These are phyloP conservation scores for Zaprionus ghesquierei DNA, from an alignment of 1,140 invertebrate species.

Conservation along the genomic window DNA sequence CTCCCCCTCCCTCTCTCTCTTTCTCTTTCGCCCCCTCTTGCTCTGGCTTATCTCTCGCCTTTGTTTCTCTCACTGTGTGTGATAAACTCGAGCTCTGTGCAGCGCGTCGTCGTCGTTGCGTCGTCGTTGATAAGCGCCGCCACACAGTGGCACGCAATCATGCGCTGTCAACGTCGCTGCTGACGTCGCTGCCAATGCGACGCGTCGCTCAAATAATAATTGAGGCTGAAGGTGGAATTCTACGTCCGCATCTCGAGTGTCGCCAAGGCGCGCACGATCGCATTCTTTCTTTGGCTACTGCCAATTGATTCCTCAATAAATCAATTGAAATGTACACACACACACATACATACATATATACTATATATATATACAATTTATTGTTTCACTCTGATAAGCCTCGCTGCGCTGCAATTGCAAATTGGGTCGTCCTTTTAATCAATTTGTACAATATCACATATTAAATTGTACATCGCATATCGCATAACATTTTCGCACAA, in stretches of 20 bases:
- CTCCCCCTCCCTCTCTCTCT: background rate
- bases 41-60: slow-evolving; percentile 19
- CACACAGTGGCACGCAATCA: slow-evolving; percentile 3
- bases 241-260: slow-evolving; percentile 37
- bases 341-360: background rate
- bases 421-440: slow-evolving; percentile 48
- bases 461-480: slow-evolving; percentile 2
- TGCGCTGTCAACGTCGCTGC: background rate
- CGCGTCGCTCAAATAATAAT: slow-evolving; percentile 32
- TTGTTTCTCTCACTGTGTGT: slow-evolving; percentile 12
- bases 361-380: background rate
- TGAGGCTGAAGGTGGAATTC: slow-evolving; percentile 68
- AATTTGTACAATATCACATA: slow-evolving; percentile 33
- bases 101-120: background rate
- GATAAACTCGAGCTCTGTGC: slow-evolving; percentile 23
- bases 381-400: slow-evolving; percentile 23
- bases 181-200: background rate
- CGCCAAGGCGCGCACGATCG: slow-evolving; percentile 66
- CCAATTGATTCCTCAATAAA: slow-evolving; percentile 67
- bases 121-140: slow-evolving; percentile 28
- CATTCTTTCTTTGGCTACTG: slow-evolving; percentile 29
- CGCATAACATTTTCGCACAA: slow-evolving; percentile 6
- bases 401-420: slow-evolving; percentile 46
- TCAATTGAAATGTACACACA: slow-evolving; percentile 54
- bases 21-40: background rate